Base-by-base conservation (phyloP, 2,113 vertebrate species). In the Phaethornis superciliosus region DNA sequence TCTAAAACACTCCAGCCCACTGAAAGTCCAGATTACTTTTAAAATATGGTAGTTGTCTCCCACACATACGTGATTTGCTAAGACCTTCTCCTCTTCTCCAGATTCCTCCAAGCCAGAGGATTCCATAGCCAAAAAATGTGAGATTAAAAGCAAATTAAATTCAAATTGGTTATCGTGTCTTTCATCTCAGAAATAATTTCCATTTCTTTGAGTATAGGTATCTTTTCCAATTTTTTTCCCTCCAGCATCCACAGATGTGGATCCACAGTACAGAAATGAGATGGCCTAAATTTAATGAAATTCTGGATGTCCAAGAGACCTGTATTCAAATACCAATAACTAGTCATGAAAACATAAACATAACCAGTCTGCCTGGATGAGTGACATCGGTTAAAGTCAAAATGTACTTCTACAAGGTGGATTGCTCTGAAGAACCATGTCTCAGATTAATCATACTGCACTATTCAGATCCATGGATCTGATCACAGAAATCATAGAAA, bases 81-180 rank as follows among this genome's bases (percentile, higher is more conserved):
- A 83, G 32, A 77, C 15, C 10, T 63, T 58, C 46, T 44, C 12
- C 24, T 63, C 51, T 76, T 55, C 49, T 88, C 51, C 75, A 47
- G 15, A 76, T 90, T 88, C 71, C 35, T 30, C 52, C 76, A 54
- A 79, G 6, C 13, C 56, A 84, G 58, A 85, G 13, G 22, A 81
- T 49, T 83, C 72, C n/a, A 76, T 90, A 88, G 30, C 27, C 7
- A 72, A 92, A 89, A 58, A 28, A 65, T 82, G n/a, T 64, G 75
- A 85, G 12, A 85, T 47, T 33, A 82, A 81, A 94, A 79, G 17
- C 64, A 88, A 68, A 87, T 71, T 40, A 37, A 81, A 60, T 88
- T 76, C 42, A 64, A 71, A 42, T 1, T 8, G 21, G 24, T 77
- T 89, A 84, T 12, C n/a, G 21, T 77, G 26, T 47, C 56, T 49